Conservation (phyloP, 1,140 invertebrate species). For the Melitaea cinxia region DNA sequence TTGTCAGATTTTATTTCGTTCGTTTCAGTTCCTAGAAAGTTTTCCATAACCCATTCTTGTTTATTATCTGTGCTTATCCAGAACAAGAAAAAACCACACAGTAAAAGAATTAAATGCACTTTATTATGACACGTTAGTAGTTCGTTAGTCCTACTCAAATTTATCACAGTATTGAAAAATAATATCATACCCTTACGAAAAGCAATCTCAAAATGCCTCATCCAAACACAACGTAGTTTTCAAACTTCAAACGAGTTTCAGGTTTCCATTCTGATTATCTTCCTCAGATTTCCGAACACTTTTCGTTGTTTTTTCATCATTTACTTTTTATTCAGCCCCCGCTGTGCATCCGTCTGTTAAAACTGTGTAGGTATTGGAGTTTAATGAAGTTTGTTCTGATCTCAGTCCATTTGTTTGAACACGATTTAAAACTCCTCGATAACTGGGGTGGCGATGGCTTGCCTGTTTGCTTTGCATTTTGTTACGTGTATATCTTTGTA, state of each 20-base stretch:
- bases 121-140: too few species aligned
- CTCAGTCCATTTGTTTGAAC: constrained; percentile 27
- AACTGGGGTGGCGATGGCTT: constrained; percentile 23
- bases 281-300: constrained; percentile 55
- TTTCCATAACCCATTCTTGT: too few species aligned
- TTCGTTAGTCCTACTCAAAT: too few species aligned
- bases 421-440: constrained; percentile 25
- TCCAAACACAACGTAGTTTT: neutral
- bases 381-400: constrained; percentile 49
- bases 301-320: constrained; percentile 48
- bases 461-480: constrained; percentile 18
- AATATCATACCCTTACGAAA: too few species aligned
- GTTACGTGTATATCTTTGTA: neutral
- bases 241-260: constrained; percentile 32
- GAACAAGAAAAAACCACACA: too few species aligned
- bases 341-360: constrained; percentile 31
- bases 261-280: constrained; percentile 54
- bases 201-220: neutral
- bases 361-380: constrained; percentile 36
- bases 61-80: too few species aligned
- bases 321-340: constrained; percentile 50
- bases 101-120: too few species aligned
- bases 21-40: too few species aligned
- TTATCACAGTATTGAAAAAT: too few species aligned
- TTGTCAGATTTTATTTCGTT: too few species aligned